phyloP scores from a whole-genome alignment of 2,888 invertebrate genomes.

The Phania funesta region DNA sequence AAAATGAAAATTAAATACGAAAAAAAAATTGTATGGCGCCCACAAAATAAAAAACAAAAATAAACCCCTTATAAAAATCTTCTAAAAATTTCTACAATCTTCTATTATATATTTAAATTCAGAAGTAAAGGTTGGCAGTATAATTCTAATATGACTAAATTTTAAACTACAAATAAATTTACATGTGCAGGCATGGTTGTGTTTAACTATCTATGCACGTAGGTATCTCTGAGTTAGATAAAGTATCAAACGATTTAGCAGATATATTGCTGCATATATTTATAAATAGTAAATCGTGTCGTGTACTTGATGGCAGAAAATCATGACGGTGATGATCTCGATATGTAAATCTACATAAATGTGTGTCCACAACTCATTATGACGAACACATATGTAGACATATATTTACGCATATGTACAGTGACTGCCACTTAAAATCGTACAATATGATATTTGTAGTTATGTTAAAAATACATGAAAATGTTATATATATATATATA shows the following conservation, averaged over 20 bases:
- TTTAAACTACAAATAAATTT: constrained; percentile 6
- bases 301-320: constrained; percentile 56
- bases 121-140: constrained; percentile 19
- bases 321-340: constrained; percentile 49
- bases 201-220: no score
- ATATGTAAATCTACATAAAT: constrained; percentile 35
- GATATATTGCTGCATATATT: constrained; percentile 30
- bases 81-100: constrained; percentile 53
- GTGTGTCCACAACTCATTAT: constrained; percentile 44
- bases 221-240: background rate
- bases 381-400: background rate
- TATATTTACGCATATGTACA: background rate
- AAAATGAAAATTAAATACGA: constrained; percentile 28
- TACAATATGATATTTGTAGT: no score
- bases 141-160: constrained; percentile 44
- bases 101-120: constrained; percentile 22
- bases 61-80: constrained; percentile 8
- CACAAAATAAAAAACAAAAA: constrained; percentile 50
- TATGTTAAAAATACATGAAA: no score
- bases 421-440: no score
- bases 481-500: no score
- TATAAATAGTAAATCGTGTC: constrained; percentile 52
- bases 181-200: background rate
- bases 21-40: constrained; percentile 58
- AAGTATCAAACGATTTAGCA: background rate